phyloP scores from a whole-genome alignment of 2,113 vertebrate genomes.

The Eulacestoma nigropectus region DNA sequence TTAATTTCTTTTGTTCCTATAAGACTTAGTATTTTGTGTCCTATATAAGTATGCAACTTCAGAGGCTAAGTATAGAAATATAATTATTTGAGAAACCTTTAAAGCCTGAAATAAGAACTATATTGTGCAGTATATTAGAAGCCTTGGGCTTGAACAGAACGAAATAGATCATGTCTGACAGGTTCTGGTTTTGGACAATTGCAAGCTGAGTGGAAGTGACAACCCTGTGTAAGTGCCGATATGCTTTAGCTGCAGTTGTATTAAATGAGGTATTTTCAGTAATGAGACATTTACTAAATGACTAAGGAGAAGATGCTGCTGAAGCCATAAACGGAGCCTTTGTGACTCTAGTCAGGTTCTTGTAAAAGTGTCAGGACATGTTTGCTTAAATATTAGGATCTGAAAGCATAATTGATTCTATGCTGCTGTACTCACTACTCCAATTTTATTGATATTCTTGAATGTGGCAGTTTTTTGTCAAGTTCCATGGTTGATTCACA shows the following conservation, averaged over 20 bases:
- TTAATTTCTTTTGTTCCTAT: neutral
- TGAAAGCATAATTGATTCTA: neutral
- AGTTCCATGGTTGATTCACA: neutral
- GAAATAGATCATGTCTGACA: slow-evolving; percentile 70
- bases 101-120: neutral
- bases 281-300: slow-evolving; percentile 56
- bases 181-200: slow-evolving; percentile 4
- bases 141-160: slow-evolving; percentile 52
- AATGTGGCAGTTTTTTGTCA: neutral
- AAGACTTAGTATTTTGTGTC: neutral
- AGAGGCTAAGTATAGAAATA: slow-evolving; percentile 66
- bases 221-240: neutral
- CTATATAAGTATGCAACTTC: slow-evolving; percentile 42
- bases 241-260: neutral
- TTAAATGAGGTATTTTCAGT: slow-evolving; percentile 19
- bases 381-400: neutral
- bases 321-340: slow-evolving; percentile 2
- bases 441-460: neutral
- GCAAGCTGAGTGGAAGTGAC: slow-evolving; percentile 24
- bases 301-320: neutral
- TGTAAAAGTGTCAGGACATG: neutral
- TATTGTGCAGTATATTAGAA: slow-evolving; percentile 50
- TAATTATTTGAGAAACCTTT: neutral
- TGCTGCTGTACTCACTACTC: neutral
- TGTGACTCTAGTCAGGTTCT: neutral